These are phyloP conservation scores for Desmophyllum pertusum DNA, from an alignment of 92 coral and sea anemone species.

Conservation along the genomic window DNA sequence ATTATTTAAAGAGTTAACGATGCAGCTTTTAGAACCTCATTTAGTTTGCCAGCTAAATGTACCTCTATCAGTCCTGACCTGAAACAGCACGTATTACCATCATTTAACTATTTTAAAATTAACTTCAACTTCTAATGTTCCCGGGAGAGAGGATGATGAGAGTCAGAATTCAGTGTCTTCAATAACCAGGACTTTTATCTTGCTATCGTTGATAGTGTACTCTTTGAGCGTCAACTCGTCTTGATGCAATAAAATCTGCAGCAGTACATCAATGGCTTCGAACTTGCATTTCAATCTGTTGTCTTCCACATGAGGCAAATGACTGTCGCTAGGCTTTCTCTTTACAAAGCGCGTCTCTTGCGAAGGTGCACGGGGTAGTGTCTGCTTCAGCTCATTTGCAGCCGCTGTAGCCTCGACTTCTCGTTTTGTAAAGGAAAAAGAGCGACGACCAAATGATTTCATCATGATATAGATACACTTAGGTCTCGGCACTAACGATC, in stretches of 20 bases:
- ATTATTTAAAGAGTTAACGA: not conserved
- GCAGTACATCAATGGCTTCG: constrained; percentile 71
- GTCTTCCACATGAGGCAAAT: not conserved
- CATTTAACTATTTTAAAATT: not conserved
- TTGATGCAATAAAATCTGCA: constrained; percentile 71
- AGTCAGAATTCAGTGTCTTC: constrained; percentile 83
- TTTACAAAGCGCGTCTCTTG: not conserved
- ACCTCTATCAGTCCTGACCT: not conserved
- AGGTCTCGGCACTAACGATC: not conserved
- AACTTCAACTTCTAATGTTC: not conserved
- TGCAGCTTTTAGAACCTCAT: not conserved
- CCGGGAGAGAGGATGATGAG: not conserved
- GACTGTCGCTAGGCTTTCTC: not conserved
- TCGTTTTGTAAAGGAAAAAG: constrained; percentile 18
- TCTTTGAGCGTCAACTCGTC: constrained; percentile 75
- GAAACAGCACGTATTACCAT: not conserved
- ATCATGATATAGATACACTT: constrained; percentile 10
- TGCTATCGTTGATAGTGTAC: constrained; percentile 75
- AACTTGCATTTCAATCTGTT: constrained; percentile 43
- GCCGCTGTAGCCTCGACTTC: not conserved
- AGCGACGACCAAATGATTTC: constrained; percentile 39
- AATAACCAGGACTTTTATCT: constrained; percentile 77
- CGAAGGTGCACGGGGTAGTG: not conserved
- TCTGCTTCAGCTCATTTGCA: not conserved
- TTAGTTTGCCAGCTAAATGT: not conserved